These are phyloP conservation scores for Tenodera sinensis DNA, from an alignment of 2,888 invertebrate species.

Conservation along the genomic window DNA sequence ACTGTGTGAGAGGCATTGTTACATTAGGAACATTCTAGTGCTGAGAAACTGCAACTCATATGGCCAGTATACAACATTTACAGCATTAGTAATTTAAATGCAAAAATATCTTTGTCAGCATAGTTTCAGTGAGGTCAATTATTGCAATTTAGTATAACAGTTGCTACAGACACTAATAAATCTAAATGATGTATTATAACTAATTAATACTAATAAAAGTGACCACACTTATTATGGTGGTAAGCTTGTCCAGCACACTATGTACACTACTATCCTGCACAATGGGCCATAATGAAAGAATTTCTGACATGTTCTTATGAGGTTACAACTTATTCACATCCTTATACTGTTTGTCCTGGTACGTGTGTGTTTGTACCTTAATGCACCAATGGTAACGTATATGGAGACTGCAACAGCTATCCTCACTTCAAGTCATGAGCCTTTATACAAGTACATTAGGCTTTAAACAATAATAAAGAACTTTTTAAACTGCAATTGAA, in stretches of 20 bases:
- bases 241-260: background rate
- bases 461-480: background rate
- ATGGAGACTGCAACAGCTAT: background rate
- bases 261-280: background rate
- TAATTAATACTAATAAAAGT: no score
- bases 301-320: background rate
- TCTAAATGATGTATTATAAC: no score
- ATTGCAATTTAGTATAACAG: background rate
- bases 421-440: background rate
- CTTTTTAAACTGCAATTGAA: constrained; percentile 13
- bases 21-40: no score
- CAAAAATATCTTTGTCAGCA: background rate
- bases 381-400: background rate
- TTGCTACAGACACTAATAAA: background rate
- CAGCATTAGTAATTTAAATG: background rate
- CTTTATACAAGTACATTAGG: background rate
- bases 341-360: background rate
- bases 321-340: background rate
- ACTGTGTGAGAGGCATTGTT: no score
- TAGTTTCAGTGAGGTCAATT: background rate
- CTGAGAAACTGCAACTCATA: no score
- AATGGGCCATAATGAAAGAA: background rate
- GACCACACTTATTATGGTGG: no score
- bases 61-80: no score
- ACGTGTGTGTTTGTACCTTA: background rate